Percentiles rank a stretch among this genome's conserved stretches.
phyloP scores from a whole-genome alignment of 2,888 invertebrate genomes.

The Chaetoderma sp. region DNA sequence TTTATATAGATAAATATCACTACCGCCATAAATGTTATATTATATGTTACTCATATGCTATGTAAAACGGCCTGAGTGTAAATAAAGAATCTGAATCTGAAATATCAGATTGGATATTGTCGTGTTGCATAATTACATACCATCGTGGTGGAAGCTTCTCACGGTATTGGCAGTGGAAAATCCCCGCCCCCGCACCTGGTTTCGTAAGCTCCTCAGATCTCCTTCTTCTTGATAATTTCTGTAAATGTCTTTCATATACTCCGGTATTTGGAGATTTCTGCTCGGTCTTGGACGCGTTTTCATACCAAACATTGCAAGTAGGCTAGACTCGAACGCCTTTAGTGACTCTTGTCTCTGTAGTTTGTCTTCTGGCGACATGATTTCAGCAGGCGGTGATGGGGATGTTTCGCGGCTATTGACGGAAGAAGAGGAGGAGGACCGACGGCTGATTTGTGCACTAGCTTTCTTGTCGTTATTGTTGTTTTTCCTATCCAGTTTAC shows the following conservation, averaged over 20 bases:
- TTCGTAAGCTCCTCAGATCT: constrained; percentile 71
- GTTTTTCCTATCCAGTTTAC: too few relatives aligned
- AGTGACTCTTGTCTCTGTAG: constrained; percentile 55
- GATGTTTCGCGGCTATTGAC: constrained; percentile 18
- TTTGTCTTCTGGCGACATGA: constrained; percentile 36
- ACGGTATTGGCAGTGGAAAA: constrained; percentile 59
- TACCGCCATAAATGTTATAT: too few relatives aligned
- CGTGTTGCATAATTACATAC: too few relatives aligned
- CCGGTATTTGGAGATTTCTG: constrained; percentile 77
- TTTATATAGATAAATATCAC: too few relatives aligned
- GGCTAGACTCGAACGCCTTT: constrained; percentile 73
- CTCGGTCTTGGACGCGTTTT: constrained; percentile 73
- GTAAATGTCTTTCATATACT: constrained; percentile 85
- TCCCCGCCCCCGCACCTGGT: constrained; percentile 44
- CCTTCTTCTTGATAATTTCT: constrained; percentile 76
- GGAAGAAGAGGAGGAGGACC: constrained; percentile 21
- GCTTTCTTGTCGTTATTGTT: too few relatives aligned
- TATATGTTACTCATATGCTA: too few relatives aligned
- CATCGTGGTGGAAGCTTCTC: constrained; percentile 59
- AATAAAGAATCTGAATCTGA: too few relatives aligned
- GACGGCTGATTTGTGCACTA: background rate
- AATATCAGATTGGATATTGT: too few relatives aligned
- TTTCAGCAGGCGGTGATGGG: constrained; percentile 25
- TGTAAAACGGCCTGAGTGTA: too few relatives aligned
- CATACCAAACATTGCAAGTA: constrained; percentile 77